phyloP scores from a whole-genome alignment of 2,888 invertebrate species.

The Rapana venosa region DNA sequence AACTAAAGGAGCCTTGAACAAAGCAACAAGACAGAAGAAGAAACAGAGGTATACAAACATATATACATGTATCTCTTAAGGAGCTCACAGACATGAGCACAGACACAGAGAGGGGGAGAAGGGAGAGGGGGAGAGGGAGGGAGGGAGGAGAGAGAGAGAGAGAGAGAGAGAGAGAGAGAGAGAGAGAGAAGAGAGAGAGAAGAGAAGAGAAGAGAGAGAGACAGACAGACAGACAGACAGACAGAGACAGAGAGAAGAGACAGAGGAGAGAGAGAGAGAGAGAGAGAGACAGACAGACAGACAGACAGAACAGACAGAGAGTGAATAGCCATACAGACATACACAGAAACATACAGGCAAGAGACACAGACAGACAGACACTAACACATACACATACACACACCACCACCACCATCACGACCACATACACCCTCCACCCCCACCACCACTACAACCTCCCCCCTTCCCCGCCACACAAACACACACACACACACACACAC shows the following conservation, averaged over 20 bases:
- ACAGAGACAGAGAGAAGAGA: slow-evolving; percentile 34
- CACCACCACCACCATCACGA: background rate
- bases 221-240: background rate
- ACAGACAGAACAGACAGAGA: slow-evolving; percentile 1
- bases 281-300: slow-evolving; percentile 1
- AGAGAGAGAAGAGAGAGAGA: background rate
- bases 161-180: background rate
- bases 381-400: background rate
- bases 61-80: too few species aligned
- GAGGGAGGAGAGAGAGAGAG: too few species aligned
- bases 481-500: too few species aligned
- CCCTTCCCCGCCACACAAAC: too few species aligned
- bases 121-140: too few species aligned
- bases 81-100: too few species aligned
- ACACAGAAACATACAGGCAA: background rate
- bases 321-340: background rate
- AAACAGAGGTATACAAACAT: too few species aligned
- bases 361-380: background rate
- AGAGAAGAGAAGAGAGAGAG: background rate
- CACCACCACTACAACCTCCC: too few species aligned
- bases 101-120: too few species aligned
- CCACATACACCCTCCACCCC: background rate
- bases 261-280: slow-evolving; percentile 27
- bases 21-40: too few species aligned
- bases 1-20: too few species aligned